These are phyloP conservation scores for Oligia latruncula DNA, from an alignment of 2,888 invertebrate genomes.

Conservation along the genomic window DNA sequence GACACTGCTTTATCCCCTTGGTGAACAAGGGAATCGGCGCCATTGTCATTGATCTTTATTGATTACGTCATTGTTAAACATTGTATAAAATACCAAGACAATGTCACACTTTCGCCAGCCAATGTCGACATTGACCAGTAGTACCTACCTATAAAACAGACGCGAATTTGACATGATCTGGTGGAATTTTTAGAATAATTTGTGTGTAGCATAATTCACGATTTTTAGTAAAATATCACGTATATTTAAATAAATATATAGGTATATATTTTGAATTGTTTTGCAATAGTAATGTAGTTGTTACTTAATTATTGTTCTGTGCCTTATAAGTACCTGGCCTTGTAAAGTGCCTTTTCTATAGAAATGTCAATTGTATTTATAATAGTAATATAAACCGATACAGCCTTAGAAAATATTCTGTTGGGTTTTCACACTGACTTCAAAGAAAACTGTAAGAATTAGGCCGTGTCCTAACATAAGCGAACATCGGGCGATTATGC, in stretches of 20 bases:
- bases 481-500: not conserved
- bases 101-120: slow-evolving; percentile 23
- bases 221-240: slow-evolving; percentile 63
- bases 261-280: slow-evolving; percentile 59
- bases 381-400: slow-evolving; percentile 24
- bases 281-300: slow-evolving; percentile 70
- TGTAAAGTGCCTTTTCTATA: slow-evolving; percentile 73
- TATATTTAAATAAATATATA: slow-evolving; percentile 52
- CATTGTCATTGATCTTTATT: slow-evolving; percentile 8
- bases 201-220: slow-evolving; percentile 69
- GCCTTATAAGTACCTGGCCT: slow-evolving; percentile 79
- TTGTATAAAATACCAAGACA: slow-evolving; percentile 5
- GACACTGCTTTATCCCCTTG: not conserved
- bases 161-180: slow-evolving; percentile 70
- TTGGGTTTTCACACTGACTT: slow-evolving; percentile 31
- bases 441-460: slow-evolving; percentile 16
- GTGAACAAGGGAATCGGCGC: not conserved
- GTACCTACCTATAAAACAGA: slow-evolving; percentile 16
- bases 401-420: slow-evolving; percentile 42
- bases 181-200: slow-evolving; percentile 69
- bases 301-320: slow-evolving; percentile 69
- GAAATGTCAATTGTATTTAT: slow-evolving; percentile 65
- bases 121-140: slow-evolving; percentile 41
- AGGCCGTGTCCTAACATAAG: not conserved
- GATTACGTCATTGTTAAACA: not conserved